These are phyloP conservation scores for Sesamia nonagrioides DNA, from an alignment of 1,140 invertebrate species.

Conservation along the genomic window DNA sequence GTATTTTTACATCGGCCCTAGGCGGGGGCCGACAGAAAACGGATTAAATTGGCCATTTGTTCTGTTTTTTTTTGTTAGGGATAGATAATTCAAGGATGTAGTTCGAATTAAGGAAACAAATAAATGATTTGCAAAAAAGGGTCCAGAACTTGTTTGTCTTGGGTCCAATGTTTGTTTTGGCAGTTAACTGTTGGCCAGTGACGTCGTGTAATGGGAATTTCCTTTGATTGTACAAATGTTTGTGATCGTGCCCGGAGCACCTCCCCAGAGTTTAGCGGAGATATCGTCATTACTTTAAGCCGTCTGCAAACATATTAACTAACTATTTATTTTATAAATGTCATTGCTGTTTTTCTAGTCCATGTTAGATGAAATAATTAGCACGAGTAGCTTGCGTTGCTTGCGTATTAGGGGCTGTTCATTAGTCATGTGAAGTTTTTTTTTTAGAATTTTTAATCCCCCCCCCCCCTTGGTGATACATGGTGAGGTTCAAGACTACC, in stretches of 20 bases:
- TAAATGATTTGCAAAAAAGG: conserved; percentile 16
- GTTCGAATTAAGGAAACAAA: background rate
- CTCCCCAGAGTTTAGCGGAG: conserved; percentile 55
- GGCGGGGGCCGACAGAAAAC: background rate
- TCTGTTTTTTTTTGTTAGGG: background rate
- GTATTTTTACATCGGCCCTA: conserved; percentile 37
- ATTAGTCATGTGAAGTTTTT: too few species aligned
- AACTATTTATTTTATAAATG: conserved; percentile 30
- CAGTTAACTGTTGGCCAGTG: conserved; percentile 2
- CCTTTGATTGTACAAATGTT: conserved; percentile 52
- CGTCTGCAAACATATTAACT: conserved; percentile 48
- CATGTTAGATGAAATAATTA: conserved; percentile 8
- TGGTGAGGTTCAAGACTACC: too few species aligned
- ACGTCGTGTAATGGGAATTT: conserved; percentile 33
- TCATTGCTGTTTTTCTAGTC: conserved; percentile 37
- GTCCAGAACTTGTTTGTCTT: background rate
- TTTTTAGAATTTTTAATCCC: too few species aligned
- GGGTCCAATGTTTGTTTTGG: conserved; percentile 16
- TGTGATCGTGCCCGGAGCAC: conserved; percentile 65
- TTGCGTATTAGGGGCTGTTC: too few species aligned
- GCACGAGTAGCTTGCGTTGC: background rate
- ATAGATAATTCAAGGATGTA: background rate
- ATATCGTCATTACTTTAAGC: conserved; percentile 33
- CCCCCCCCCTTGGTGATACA: too few species aligned
- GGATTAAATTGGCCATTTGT: background rate